Evolutionary conservation across 1,140 invertebrate genomes (phyloP).

Genomic region (Drosophila sp.): DNA sequence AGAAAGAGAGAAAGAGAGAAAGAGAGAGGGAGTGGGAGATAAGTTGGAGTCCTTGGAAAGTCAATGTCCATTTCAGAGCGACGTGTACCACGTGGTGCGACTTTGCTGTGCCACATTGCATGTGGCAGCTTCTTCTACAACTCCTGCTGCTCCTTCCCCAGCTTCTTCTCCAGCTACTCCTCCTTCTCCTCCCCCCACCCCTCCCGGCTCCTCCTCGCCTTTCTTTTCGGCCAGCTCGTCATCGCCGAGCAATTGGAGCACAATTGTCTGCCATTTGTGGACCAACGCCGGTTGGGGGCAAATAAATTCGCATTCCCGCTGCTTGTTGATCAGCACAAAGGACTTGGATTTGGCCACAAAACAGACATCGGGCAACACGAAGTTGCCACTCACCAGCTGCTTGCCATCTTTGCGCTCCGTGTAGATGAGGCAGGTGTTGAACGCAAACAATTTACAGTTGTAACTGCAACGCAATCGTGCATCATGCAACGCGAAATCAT

Average conservation of each 20-base stretch:
- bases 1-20: background rate
- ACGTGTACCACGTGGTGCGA: constrained; percentile 29
- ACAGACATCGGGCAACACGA: constrained; percentile 43
- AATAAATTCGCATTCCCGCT: constrained; percentile 40
- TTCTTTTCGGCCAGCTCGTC: background rate
- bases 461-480: constrained; percentile 21
- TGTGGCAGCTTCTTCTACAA: background rate
- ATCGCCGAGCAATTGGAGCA: constrained; percentile 19
- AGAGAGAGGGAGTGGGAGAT: background rate
- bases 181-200: background rate
- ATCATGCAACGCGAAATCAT: constrained; percentile 29
- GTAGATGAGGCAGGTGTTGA: constrained; percentile 49
- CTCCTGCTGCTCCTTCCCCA: background rate
- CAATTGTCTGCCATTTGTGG: constrained; percentile 21
- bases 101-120: background rate
- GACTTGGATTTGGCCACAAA: constrained; percentile 41
- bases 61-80: too few relatives aligned
- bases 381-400: constrained; percentile 39
- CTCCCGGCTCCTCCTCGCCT: background rate
- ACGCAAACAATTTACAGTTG: constrained; percentile 46
- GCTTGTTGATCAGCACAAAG: constrained; percentile 43
- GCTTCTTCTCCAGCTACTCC: too few relatives aligned
- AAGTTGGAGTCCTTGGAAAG: background rate
- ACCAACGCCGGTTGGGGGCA: constrained; percentile 6
- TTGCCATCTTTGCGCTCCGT: constrained; percentile 36